Percentiles rank a stretch among this genome's conserved stretches.
Conservation (phyloP, 1,140 invertebrate genomes). For the Trichonephila clavipes region DNA sequence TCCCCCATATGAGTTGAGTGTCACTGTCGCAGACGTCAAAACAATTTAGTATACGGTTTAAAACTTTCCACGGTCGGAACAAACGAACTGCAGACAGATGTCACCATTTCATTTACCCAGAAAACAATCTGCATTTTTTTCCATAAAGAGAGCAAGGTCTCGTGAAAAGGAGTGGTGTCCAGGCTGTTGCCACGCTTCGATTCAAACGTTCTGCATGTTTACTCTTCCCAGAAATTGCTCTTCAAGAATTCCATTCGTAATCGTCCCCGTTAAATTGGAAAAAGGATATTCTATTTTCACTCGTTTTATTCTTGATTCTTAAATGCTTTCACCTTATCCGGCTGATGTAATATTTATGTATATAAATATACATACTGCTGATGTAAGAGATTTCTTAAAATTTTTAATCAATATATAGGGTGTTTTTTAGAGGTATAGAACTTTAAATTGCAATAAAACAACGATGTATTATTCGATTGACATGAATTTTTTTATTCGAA, state of each 20-base stretch:
- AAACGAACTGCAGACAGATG: neutral
- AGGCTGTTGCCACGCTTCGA: neutral
- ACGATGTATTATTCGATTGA: too few species aligned
- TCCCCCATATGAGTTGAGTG: too few species aligned
- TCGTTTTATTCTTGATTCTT: neutral
- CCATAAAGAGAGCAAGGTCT: conserved; percentile 17
- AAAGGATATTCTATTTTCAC: neutral
- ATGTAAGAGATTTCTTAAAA: too few species aligned
- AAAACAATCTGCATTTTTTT: neutral
- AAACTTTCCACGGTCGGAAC: neutral
- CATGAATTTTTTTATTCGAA: too few species aligned
- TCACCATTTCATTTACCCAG: conserved; percentile 37
- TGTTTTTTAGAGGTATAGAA: too few species aligned
- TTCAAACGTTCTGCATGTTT: conserved; percentile 39
- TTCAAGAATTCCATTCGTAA: conserved; percentile 11
- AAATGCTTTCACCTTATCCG: neutral
- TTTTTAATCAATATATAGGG: too few species aligned
- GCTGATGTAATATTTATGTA: neutral
- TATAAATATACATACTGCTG: too few species aligned
- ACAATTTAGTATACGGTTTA: neutral
- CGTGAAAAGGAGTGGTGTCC: neutral
- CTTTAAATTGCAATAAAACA: too few species aligned
- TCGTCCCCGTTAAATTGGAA: neutral
- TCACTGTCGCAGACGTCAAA: neutral
- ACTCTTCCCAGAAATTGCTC: conserved; percentile 33